phyloP scores from a whole-genome alignment of 2,888 invertebrate species.

The Plebejus melissa region DNA sequence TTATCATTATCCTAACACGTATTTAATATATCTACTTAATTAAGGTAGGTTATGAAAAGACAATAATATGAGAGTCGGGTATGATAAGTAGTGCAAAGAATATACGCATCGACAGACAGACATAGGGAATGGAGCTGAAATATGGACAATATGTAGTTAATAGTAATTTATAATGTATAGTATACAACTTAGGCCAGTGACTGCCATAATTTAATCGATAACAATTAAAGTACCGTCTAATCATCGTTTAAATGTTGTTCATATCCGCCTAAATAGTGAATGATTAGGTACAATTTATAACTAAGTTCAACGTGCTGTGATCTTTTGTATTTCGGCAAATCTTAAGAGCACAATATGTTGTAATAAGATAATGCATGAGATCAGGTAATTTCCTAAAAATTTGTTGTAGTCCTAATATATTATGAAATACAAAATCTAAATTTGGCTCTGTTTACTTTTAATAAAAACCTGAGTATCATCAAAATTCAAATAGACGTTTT shows the following conservation, averaged over 20 bases:
- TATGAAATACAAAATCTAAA: conserved; percentile 1
- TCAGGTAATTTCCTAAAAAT: neutral
- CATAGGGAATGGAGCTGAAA: neutral
- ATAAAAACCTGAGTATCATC: neutral
- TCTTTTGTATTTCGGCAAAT: neutral
- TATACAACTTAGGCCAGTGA: conserved; percentile 10
- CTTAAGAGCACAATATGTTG: neutral
- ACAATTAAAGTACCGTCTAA: neutral
- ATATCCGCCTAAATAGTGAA: neutral
- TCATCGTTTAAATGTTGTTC: conserved; percentile 2
- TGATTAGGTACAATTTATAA: neutral
- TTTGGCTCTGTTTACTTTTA: conserved; percentile 1
- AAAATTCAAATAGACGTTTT: neutral
- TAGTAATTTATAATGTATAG: neutral
- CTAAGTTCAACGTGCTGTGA: neutral
- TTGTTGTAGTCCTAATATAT: neutral
- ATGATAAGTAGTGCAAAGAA: neutral
- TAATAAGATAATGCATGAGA: neutral
- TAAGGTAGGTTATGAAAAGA: neutral
- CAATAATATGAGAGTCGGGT: neutral
- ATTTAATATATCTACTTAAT: neutral
- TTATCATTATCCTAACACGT: conserved; percentile 24
- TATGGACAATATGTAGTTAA: neutral
- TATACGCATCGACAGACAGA: neutral
- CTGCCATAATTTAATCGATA: neutral